Conservation (phyloP, 1,140 invertebrate genomes). For the Coboldia fuscipes region DNA sequence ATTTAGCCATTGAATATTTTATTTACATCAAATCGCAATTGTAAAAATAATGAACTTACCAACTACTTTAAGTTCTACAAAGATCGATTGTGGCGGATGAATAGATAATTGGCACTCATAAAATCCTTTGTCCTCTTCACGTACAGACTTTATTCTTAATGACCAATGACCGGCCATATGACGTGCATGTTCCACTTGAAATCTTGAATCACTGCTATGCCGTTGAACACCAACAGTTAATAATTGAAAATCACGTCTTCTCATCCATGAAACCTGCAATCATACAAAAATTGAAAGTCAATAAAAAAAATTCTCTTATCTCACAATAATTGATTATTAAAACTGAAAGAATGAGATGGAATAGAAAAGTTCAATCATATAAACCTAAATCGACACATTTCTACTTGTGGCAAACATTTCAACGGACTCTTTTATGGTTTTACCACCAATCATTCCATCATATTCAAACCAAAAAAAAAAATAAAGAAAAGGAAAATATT, state of each 20-base stretch:
- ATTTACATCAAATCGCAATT: neutral
- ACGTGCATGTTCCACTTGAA: constrained; percentile 59
- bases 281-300: too few species aligned
- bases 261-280: constrained; percentile 44
- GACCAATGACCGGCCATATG: constrained; percentile 52
- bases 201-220: constrained; percentile 48
- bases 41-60: constrained; percentile 33
- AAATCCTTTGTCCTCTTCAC: constrained; percentile 42
- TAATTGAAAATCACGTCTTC: constrained; percentile 43
- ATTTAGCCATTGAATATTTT: too few species aligned
- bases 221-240: constrained; percentile 49
- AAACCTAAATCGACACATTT: too few species aligned
- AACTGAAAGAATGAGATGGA: too few species aligned
- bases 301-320: too few species aligned
- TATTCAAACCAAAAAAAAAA: too few species aligned
- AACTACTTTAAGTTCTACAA: constrained; percentile 50
- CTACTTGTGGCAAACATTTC: too few species aligned
- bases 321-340: too few species aligned
- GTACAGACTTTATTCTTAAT: constrained; percentile 46
- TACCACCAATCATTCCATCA: too few species aligned
- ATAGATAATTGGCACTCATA: constrained; percentile 65
- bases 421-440: too few species aligned
- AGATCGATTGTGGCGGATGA: constrained; percentile 55
- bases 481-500: too few species aligned
- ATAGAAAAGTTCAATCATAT: too few species aligned